Percentiles rank a stretch among this genome's conserved stretches.
These are phyloP conservation scores for Gulo gulo DNA, from an alignment of 2,113 vertebrate genomes.

Conservation along the genomic window DNA sequence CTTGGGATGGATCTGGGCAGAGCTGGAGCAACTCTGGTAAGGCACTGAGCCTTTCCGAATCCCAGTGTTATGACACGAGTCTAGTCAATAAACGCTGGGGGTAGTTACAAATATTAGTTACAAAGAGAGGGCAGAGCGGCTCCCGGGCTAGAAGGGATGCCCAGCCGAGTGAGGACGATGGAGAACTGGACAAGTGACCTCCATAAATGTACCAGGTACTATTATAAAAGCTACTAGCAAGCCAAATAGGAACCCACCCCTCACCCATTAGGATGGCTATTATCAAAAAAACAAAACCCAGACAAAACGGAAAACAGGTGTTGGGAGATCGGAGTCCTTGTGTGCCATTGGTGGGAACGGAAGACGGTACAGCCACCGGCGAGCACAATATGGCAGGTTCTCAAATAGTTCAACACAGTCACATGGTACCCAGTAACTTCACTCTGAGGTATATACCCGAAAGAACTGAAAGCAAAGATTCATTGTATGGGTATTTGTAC, in stretches of 20 bases:
- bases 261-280: background rate
- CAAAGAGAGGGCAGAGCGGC: background rate
- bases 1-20: background rate
- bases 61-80: background rate
- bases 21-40: background rate
- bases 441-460: background rate
- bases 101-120: background rate
- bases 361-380: rapidly evolving
- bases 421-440: background rate
- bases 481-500: background rate
- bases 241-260: background rate
- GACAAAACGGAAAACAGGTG: background rate
- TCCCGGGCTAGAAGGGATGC: background rate
- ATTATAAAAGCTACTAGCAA: background rate
- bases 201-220: background rate
- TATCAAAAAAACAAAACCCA: background rate
- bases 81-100: background rate
- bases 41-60: background rate
- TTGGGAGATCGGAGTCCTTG: background rate
- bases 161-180: background rate
- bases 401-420: background rate
- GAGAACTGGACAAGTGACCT: background rate
- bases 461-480: background rate
- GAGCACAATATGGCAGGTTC: background rate
- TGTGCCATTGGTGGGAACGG: background rate